Evolutionary conservation across 2,113 vertebrate species (phyloP).

Genomic region (Lophius piscatorius): DNA sequence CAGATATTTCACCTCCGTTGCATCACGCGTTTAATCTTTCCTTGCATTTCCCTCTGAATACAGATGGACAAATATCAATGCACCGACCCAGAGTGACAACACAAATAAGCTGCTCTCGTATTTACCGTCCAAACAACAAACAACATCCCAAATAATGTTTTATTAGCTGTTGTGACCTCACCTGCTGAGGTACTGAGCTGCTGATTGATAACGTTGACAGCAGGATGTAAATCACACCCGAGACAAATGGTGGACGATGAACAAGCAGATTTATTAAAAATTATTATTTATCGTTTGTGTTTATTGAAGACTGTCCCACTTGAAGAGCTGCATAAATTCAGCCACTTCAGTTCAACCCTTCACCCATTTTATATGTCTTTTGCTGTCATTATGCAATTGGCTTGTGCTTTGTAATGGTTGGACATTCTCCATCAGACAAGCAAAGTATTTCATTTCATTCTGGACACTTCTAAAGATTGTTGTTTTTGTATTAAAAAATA

Average conservation of each 20-base stretch:
- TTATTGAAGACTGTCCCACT: not conserved
- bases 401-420: too few species aligned
- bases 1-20: slow-evolving; percentile 36
- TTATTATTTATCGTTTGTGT: slow-evolving; percentile 13
- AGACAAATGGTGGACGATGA: slow-evolving; percentile 38
- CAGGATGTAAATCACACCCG: slow-evolving; percentile 12
- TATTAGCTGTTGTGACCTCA: slow-evolving; percentile 10
- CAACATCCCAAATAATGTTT: not conserved
- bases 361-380: not conserved
- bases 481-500: not conserved
- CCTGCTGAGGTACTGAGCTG: slow-evolving; percentile 14
- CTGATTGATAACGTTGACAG: slow-evolving; percentile 44
- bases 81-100: slow-evolving; percentile 5
- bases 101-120: slow-evolving; percentile 1
- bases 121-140: slow-evolving; percentile 1
- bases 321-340: not conserved
- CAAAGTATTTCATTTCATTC: too few species aligned
- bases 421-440: too few species aligned
- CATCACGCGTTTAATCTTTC: slow-evolving; percentile 34
- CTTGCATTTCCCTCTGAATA: slow-evolving; percentile 14
- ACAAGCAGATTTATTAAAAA: slow-evolving; percentile 19
- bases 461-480: too few species aligned
- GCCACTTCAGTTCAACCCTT: slow-evolving; percentile 2
- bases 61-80: slow-evolving; percentile 38
- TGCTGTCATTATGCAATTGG: too few species aligned